Evolutionary conservation across 2,797 vertebrate genomes (phyloP), one percentile per base, ranked within the genome.

Genomic region (Xerus rutilus): DNA sequence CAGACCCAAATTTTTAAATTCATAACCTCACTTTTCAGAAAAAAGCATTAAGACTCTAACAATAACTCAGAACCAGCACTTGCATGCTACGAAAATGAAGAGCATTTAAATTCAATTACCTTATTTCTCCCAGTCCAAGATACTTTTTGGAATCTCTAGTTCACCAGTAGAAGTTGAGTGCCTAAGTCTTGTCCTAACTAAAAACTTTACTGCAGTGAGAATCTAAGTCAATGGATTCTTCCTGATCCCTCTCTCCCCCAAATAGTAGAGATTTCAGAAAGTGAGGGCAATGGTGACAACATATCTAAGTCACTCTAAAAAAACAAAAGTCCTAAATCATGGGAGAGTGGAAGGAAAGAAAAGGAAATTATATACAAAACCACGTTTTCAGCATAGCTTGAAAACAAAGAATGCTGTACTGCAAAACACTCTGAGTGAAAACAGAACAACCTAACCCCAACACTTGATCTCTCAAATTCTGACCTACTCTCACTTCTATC

Each of bases 261-360:
- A 47, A 43, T 76, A 94, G 64, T 0, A 92, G 39, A 93, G n/a
- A 88, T 67, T 89, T 96, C 25, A 87, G 23, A 62, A 32, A 73
- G 14, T 72, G 35, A 94, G 47, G 23, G 65, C 62, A 87, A 57
- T 7, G 3, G 62, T 86, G 6, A 39, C 23, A 49, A 5, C 32
- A 18, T 73, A 86, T 15, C 70, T 86, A 95, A 82, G 62, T 76
- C 90, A 95, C 52, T 95, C 88, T 89, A 81, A 91, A 67, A 65
- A 30, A 62, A 28, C 11, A 65, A 65, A 96, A 95, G 78, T 57
- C 35, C 52, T 82, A 91, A 89, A 70, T 52, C 64, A 54, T 47
- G 30, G 14, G 76, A 45, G 17, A 62, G 21, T 25, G 59, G 10
- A 21, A 57, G 23, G 57, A 81, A 95, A 45, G 67, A 76, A 91